A percentile compares a stretch with the other conserved stretches of the same genome.
Conservation (phyloP, 2,113 vertebrate genomes). For the Dromaius novaehollandiae region DNA sequence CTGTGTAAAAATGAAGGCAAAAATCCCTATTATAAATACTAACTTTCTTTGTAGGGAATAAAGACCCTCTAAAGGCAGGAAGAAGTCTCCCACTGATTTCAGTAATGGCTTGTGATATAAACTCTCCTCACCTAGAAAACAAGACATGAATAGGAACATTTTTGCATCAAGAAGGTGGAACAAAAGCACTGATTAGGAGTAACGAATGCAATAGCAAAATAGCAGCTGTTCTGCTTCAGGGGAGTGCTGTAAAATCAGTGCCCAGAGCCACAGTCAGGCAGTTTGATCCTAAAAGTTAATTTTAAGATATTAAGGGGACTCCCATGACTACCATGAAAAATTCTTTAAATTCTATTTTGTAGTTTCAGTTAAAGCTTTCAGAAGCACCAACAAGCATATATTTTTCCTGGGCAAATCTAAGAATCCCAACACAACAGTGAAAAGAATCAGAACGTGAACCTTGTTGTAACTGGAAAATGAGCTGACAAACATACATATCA, state of each 20-base stretch:
- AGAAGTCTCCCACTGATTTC: slow-evolving; percentile 16
- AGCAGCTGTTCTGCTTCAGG: not conserved
- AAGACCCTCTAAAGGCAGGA: slow-evolving; percentile 33
- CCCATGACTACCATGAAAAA: not conserved
- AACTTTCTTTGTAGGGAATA: slow-evolving; percentile 33
- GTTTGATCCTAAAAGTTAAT: not conserved
- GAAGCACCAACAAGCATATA: not conserved
- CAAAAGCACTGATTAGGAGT: not conserved
- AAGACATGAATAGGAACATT: not conserved
- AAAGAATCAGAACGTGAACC: not conserved
- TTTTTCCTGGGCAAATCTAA: not conserved
- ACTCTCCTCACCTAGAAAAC: slow-evolving; percentile 30
- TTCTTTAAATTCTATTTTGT: not conserved
- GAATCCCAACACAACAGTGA: not conserved
- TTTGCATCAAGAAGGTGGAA: not conserved
- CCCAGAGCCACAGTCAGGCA: not conserved
- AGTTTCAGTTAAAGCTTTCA: not conserved
- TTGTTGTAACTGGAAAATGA: not conserved
- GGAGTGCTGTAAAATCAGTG: not conserved
- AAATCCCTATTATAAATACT: slow-evolving; percentile 33
- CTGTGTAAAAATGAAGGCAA: not conserved
- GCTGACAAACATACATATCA: not conserved
- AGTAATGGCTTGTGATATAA: not conserved
- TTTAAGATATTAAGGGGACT: rapidly evolving
- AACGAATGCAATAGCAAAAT: not conserved